These are phyloP conservation scores for Phoxinus phoxinus DNA, from an alignment of 2,113 vertebrate genomes.

Conservation along the genomic window DNA sequence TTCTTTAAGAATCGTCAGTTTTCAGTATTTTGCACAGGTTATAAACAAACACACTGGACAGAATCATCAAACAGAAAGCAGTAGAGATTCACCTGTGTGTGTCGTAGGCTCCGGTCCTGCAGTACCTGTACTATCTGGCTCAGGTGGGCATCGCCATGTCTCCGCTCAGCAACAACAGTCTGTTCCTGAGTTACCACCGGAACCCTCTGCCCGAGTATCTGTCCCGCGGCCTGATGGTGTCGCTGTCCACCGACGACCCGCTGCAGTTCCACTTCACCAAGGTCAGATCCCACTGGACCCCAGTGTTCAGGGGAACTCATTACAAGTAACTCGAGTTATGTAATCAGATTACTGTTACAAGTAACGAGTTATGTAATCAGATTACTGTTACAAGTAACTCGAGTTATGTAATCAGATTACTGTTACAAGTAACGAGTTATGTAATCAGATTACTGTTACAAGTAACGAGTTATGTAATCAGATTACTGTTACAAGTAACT, in stretches of 20 bases:
- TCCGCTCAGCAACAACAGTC: slow-evolving; percentile 95
- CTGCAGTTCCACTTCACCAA: slow-evolving; percentile 98
- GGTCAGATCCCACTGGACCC: slow-evolving; percentile 66
- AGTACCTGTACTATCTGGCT: slow-evolving; percentile 97
- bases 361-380: no score
- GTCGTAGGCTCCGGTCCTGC: slow-evolving; percentile 89
- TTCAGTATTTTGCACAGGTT: no score
- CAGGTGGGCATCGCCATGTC: slow-evolving; percentile 98
- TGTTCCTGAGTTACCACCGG: slow-evolving; percentile 97
- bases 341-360: no score
- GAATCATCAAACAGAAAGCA: no score
- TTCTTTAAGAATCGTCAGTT: background rate
- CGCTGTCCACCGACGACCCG: slow-evolving; percentile 94
- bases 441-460: no score
- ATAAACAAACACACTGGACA: background rate
- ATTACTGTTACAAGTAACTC: no score
- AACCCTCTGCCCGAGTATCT: slow-evolving; percentile 95
- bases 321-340: no score
- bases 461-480: no score
- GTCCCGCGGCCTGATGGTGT: slow-evolving; percentile 92
- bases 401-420: no score
- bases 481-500: no score
- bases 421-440: no score
- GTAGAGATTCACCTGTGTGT: slow-evolving; percentile 1
- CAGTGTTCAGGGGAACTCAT: no score